Evolutionary conservation across 2,888 invertebrate species (phyloP).

Genomic region (Eurytoma adleriae): DNA sequence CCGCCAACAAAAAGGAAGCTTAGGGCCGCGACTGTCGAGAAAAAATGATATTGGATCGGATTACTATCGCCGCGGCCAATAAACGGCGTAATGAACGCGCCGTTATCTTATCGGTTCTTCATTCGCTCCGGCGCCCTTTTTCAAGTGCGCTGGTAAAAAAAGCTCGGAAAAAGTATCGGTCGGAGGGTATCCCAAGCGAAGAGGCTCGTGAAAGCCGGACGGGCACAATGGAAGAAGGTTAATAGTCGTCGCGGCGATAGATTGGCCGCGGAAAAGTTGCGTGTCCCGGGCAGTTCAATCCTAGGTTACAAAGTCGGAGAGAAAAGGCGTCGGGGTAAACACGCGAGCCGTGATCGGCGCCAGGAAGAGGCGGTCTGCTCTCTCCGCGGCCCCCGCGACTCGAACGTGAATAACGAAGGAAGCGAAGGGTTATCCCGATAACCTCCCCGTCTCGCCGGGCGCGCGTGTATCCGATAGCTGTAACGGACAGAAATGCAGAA

Average conservation of each 20-base stretch:
- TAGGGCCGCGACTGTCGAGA: slow-evolving; percentile 5
- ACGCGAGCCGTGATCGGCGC: not conserved
- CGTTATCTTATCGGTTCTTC: slow-evolving; percentile 12
- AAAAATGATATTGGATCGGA: slow-evolving; percentile 25
- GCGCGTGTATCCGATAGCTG: slow-evolving; percentile 47
- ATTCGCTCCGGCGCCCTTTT: not conserved
- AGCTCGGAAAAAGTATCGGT: not conserved
- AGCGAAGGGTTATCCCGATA: slow-evolving; percentile 49
- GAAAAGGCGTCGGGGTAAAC: not conserved
- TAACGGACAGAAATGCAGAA: slow-evolving; percentile 42
- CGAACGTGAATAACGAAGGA: slow-evolving; percentile 30
- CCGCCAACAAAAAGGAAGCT: not conserved
- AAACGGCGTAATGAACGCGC: slow-evolving; percentile 25
- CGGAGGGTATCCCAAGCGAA: not conserved
- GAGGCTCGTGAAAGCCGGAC: slow-evolving; percentile 30
- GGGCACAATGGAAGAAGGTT: slow-evolving; percentile 1
- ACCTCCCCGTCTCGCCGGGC: slow-evolving; percentile 30
- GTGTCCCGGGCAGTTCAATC: slow-evolving; percentile 34
- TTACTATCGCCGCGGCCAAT: not conserved
- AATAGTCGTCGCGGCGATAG: slow-evolving; percentile 39
- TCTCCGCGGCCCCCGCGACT: not conserved
- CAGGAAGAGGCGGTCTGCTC: slow-evolving; percentile 5
- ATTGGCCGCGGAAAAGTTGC: slow-evolving; percentile 42
- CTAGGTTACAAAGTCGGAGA: not conserved
- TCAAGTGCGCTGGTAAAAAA: not conserved